These are phyloP conservation scores for Diaphora mendica DNA, from an alignment of 2,888 invertebrate species.

Conservation along the genomic window DNA sequence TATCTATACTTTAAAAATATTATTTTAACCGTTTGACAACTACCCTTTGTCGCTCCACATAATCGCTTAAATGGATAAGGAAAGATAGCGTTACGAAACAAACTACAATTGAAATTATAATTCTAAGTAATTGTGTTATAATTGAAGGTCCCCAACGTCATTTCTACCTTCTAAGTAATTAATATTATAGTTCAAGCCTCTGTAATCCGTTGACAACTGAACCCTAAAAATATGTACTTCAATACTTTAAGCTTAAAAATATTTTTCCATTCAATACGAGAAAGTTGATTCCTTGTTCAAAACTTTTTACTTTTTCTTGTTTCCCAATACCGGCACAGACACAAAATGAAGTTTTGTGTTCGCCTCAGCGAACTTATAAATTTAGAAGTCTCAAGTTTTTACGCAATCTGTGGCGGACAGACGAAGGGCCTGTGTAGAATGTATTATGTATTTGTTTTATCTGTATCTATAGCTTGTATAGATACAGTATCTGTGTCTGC, in stretches of 20 bases:
- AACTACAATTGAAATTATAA: background rate
- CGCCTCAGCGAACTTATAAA: background rate
- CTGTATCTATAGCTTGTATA: background rate
- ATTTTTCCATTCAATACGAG: slow-evolving; percentile 7
- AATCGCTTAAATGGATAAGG: background rate
- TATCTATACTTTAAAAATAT: too few relatives aligned
- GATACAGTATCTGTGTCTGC: background rate
- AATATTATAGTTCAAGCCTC: background rate
- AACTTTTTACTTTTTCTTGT: slow-evolving; percentile 12
- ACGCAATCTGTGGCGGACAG: background rate
- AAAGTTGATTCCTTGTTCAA: slow-evolving; percentile 11
- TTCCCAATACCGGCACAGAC: slow-evolving; percentile 4
- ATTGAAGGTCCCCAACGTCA: background rate
- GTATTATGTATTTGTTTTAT: background rate
- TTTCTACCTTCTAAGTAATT: too few relatives aligned
- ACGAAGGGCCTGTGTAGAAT: background rate
- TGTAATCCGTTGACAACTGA: background rate
- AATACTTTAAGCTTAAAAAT: slow-evolving; percentile 1
- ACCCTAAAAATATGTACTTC: background rate
- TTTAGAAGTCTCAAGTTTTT: background rate
- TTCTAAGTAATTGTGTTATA: too few relatives aligned
- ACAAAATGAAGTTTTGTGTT: slow-evolving; percentile 9
- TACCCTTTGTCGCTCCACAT: background rate
- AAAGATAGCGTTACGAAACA: background rate
- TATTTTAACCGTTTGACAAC: too few relatives aligned